Percentiles rank a stretch among this genome's conserved stretches.
These are phyloP conservation scores for Heliocidaris erythrogramma DNA, from an alignment of 35 echinoderm and acorn worm species.

Conservation along the genomic window DNA sequence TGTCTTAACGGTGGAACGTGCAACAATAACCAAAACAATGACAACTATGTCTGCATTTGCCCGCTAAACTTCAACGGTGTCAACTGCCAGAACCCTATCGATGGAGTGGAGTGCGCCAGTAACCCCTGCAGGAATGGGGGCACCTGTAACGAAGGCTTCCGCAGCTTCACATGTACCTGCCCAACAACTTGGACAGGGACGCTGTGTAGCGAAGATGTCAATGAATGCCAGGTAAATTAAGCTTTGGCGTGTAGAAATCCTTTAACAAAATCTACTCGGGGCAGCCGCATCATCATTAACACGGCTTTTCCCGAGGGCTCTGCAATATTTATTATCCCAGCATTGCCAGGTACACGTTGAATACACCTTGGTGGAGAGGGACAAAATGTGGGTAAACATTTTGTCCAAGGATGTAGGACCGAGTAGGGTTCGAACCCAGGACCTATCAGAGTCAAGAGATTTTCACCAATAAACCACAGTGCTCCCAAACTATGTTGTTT, in stretches of 20 bases:
- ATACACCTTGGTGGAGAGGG: no score
- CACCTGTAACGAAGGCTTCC: background rate
- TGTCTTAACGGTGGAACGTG: conserved; percentile 63
- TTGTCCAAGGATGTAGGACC: no score
- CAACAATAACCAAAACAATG: background rate
- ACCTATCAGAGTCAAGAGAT: no score
- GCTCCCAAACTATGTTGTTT: no score
- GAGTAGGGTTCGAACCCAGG: no score
- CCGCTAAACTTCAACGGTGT: conserved; percentile 25
- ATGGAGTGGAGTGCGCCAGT: conserved; percentile 52
- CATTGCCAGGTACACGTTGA: no score
- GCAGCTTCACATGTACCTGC: background rate
- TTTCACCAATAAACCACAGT: no score
- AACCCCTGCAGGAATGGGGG: conserved; percentile 38
- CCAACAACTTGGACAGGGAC: background rate
- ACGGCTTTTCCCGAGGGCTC: no score
- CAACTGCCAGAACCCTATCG: conserved; percentile 20
- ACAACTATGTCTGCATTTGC: conserved; percentile 49
- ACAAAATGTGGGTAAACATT: background rate
- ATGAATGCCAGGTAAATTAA: background rate
- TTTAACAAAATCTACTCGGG: no score
- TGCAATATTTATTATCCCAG: no score
- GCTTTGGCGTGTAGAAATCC: background rate
- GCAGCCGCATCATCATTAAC: no score
- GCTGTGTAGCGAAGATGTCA: background rate